Conservation (phyloP, 2,113 vertebrate species). For the Callopanchax toddi region DNA sequence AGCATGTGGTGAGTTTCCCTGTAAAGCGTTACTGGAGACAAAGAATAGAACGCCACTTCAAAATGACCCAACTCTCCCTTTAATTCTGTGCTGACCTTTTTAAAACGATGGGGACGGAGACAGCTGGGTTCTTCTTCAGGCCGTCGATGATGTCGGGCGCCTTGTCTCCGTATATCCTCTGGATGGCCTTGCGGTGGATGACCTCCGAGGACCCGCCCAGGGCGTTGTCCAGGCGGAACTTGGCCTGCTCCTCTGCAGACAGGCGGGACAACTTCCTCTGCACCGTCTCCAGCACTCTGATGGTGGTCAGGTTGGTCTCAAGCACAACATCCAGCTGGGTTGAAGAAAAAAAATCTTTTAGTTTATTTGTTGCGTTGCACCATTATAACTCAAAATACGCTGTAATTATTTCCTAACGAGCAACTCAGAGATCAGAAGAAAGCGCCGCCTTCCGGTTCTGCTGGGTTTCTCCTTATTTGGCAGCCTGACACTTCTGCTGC, state of each 20-base stretch:
- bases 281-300: slow-evolving; percentile 91
- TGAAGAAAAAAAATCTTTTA: neutral
- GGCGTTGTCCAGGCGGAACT: slow-evolving; percentile 94
- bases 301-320: slow-evolving; percentile 96
- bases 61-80: too few species aligned
- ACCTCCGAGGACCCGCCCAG: slow-evolving; percentile 95
- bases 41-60: too few species aligned
- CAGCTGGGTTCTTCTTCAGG: slow-evolving; percentile 92
- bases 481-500: too few species aligned
- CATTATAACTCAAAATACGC: too few species aligned
- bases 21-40: too few species aligned
- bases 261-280: slow-evolving; percentile 96
- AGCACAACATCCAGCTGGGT: slow-evolving; percentile 93
- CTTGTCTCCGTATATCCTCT: slow-evolving; percentile 99
- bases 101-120: slow-evolving; percentile 94
- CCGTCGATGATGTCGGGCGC: slow-evolving; percentile 95
- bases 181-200: slow-evolving; percentile 96
- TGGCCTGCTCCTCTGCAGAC: slow-evolving; percentile 96
- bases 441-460: too few species aligned
- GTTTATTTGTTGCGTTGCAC: too few species aligned
- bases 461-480: too few species aligned
- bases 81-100: slow-evolving; percentile 84
- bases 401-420: too few species aligned
- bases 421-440: too few species aligned
- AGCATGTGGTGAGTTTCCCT: too few species aligned